phyloP scores from a whole-genome alignment of 2,888 invertebrate genomes.

The Lasioglossum lativentre region DNA sequence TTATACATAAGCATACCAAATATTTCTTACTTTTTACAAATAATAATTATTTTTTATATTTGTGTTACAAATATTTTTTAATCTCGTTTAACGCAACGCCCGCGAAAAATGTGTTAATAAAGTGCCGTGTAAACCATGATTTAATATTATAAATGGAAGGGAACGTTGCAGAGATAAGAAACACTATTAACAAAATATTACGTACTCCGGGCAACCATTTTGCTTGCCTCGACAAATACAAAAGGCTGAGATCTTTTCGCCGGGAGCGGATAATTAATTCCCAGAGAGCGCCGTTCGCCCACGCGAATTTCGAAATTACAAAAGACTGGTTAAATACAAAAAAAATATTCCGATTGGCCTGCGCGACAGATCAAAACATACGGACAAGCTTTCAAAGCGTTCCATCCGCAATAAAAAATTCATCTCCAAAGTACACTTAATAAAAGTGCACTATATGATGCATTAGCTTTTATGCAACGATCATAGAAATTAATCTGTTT shows the following conservation, averaged over 20 bases:
- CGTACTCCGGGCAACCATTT: neutral
- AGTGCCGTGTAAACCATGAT: neutral
- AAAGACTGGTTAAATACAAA: neutral
- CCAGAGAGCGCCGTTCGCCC: neutral
- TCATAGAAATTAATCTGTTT: conserved; percentile 43
- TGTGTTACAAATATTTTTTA: neutral
- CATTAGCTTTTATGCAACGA: conserved; percentile 17
- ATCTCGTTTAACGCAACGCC: neutral
- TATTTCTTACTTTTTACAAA: no score
- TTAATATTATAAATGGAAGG: neutral
- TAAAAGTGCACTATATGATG: conserved; percentile 29
- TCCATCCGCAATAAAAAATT: neutral
- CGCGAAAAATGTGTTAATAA: neutral
- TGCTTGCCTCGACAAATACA: neutral
- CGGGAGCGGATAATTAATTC: neutral
- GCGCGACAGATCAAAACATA: neutral
- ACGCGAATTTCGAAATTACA: neutral
- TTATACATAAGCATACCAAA: no score
- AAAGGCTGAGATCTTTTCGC: neutral
- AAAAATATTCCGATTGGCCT: neutral
- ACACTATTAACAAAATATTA: neutral
- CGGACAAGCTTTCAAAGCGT: neutral
- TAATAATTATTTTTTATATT: no score
- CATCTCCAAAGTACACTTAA: neutral
- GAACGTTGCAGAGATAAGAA: neutral